Evolutionary conservation across 2,113 vertebrate species (phyloP).

Genomic region (Garra rufa): DNA sequence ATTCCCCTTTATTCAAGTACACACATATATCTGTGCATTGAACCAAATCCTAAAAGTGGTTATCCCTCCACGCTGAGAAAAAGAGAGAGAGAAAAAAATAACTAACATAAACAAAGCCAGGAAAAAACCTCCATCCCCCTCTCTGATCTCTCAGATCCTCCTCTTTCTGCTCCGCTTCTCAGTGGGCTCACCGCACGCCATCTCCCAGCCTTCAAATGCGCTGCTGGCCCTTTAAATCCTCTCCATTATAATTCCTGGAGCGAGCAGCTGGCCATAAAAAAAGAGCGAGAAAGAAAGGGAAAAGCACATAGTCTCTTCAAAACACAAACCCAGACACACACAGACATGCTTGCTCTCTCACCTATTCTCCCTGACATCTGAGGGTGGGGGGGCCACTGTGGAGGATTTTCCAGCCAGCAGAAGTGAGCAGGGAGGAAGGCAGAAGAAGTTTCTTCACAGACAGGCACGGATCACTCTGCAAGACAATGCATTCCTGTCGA

Average conservation of each 20-base stretch:
- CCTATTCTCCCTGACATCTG: conserved; percentile 26
- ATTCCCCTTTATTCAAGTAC: background rate
- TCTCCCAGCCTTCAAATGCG: conserved; percentile 57
- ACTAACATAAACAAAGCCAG: conserved; percentile 30
- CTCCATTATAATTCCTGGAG: conserved; percentile 59
- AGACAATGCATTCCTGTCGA: conserved; percentile 72
- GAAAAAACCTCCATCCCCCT: conserved; percentile 20
- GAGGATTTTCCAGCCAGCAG: conserved; percentile 68
- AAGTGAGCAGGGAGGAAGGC: conserved; percentile 67
- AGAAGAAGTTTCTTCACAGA: conserved; percentile 74
- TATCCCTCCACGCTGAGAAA: background rate
- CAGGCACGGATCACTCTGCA: conserved; percentile 64
- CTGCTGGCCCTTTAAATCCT: conserved; percentile 70
- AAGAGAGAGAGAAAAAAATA: background rate
- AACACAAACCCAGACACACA: conserved; percentile 56
- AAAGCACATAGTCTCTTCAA: conserved; percentile 61
- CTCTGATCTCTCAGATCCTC: conserved; percentile 21
- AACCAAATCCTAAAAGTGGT: background rate
- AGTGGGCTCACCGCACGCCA: conserved; percentile 41
- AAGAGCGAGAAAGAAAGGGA: conserved; percentile 45
- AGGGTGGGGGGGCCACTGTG: conserved; percentile 33
- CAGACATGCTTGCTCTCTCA: conserved; percentile 48
- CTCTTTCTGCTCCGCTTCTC: conserved; percentile 32
- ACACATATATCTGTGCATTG: background rate
- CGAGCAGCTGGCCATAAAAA: conserved; percentile 58